Percentiles rank a stretch among this genome's conserved stretches.
These are phyloP conservation scores for Ursus arctos DNA, from an alignment of 2,113 vertebrate genomes.

Conservation along the genomic window DNA sequence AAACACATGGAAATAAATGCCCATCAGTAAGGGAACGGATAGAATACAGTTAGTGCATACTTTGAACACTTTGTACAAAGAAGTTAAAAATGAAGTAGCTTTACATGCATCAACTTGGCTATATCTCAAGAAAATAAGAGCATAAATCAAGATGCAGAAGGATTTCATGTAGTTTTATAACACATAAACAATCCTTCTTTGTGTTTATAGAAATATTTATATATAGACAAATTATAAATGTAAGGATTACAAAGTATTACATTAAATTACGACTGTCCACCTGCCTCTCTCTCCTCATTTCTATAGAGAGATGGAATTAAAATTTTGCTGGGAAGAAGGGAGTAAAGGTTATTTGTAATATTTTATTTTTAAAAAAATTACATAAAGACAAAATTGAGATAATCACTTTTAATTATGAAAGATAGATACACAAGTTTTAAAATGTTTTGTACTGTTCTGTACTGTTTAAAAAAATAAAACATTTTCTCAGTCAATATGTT, in stretches of 20 bases:
- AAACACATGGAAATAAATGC: neutral
- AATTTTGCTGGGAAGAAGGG: neutral
- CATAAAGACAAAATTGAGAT: neutral
- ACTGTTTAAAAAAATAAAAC: neutral
- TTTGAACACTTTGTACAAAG: neutral
- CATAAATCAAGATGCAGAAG: neutral
- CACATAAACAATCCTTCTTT: neutral
- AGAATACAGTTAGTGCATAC: neutral
- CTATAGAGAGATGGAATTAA: neutral
- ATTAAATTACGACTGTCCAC: neutral
- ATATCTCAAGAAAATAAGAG: neutral
- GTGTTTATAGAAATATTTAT: neutral
- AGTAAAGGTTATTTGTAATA: neutral
- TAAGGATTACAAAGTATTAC: neutral
- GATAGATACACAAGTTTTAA: neutral
- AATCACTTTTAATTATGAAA: neutral
- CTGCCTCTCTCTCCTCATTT: neutral
- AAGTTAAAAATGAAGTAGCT: neutral
- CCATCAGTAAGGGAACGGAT: neutral
- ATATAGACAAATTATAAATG: neutral
- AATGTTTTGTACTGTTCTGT: neutral
- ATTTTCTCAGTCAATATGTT: neutral
- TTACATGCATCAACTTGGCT: neutral
- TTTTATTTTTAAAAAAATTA: neutral
- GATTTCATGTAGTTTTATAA: neutral